phyloP scores from a whole-genome alignment of 2,113 vertebrate genomes.

The Ameiurus melas region DNA sequence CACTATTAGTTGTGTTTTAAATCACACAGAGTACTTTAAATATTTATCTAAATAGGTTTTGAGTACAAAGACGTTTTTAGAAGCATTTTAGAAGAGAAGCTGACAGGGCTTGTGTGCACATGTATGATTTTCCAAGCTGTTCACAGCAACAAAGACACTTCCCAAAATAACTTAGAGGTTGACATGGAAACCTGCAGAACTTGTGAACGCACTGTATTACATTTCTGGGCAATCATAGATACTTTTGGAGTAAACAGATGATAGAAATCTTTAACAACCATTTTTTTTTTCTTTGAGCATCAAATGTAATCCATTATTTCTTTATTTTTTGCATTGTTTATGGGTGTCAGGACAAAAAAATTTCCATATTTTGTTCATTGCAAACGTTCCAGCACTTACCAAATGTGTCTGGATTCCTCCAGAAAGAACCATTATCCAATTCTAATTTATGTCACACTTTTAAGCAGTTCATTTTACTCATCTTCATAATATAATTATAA shows the following conservation, averaged over 20 bases:
- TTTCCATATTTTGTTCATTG: background rate
- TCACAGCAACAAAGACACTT: background rate
- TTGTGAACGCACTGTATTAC: background rate
- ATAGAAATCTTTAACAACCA: background rate
- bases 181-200: slow-evolving; percentile 13
- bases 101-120: background rate
- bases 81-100: background rate
- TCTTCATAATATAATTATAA: no score
- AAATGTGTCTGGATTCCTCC: no score
- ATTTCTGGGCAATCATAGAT: background rate
- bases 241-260: background rate
- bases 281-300: background rate
- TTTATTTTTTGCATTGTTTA: background rate
- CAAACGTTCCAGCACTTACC: background rate
- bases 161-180: slow-evolving; percentile 24
- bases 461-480: no score
- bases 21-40: background rate
- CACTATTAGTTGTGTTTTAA: background rate
- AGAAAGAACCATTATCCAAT: no score
- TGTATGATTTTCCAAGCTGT: background rate
- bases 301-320: background rate
- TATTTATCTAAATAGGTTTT: background rate
- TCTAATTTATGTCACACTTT: no score
- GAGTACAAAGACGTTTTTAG: background rate
- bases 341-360: background rate